phyloP scores from a whole-genome alignment of 2,888 invertebrate species.

The Chaetogeoica ovagalla region DNA sequence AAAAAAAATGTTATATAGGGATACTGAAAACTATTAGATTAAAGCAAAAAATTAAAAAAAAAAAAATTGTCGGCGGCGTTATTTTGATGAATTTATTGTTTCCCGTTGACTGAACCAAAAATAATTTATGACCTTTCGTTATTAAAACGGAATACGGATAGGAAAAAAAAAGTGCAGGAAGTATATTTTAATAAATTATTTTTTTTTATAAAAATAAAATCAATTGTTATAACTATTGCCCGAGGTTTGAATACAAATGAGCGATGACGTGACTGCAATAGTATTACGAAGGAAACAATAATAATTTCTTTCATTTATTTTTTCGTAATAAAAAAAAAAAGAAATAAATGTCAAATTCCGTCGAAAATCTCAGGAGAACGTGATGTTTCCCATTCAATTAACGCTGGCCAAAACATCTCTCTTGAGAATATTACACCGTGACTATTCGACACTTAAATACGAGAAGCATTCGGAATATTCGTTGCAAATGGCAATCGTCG shows the following conservation, averaged over 20 bases:
- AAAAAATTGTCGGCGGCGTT: conserved; percentile 5
- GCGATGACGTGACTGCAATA: conserved; percentile 50
- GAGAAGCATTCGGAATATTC: neutral
- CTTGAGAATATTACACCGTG: neutral
- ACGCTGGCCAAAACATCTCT: conserved; percentile 12
- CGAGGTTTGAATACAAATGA: conserved; percentile 52
- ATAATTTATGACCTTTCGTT: conserved; percentile 44
- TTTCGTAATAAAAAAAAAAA: neutral
- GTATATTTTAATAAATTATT: conserved; percentile 52
- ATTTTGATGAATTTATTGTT: conserved; percentile 50
- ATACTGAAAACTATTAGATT: too few relatives aligned
- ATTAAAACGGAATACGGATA: conserved; percentile 44
- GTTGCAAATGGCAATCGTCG: neutral
- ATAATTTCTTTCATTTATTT: conserved; percentile 46
- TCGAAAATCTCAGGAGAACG: conserved; percentile 40
- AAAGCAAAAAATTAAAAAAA: conserved; percentile 13
- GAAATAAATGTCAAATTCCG: conserved; percentile 32
- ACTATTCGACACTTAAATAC: neutral
- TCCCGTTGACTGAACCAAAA: conserved; percentile 37
- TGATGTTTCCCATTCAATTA: conserved; percentile 49
- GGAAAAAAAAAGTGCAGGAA: conserved; percentile 50
- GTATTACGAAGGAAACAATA: conserved; percentile 36
- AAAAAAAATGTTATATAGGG: neutral
- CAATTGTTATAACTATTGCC: conserved; percentile 51
- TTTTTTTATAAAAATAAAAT: conserved; percentile 52